Conservation (phyloP, 2,888 invertebrate species). For the Lathronympha strigana region DNA sequence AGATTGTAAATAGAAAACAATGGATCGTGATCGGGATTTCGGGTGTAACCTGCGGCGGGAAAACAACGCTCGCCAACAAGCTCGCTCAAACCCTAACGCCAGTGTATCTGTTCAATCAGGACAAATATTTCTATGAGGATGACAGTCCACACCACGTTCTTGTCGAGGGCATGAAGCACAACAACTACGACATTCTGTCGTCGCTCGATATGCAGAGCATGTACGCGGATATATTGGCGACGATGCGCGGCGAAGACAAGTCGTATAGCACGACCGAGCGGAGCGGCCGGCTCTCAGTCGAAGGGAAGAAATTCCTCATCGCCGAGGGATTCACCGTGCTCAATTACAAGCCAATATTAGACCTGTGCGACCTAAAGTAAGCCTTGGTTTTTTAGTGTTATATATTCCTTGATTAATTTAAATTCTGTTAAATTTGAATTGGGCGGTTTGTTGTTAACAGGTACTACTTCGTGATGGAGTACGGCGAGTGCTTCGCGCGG, state of each 20-base stretch:
- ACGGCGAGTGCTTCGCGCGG: constrained; percentile 87
- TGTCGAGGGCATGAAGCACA: constrained; percentile 87
- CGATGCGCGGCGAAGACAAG: constrained; percentile 57
- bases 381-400: constrained; percentile 35
- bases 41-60: constrained; percentile 93
- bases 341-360: constrained; percentile 86
- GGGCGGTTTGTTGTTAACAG: constrained; percentile 55
- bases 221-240: constrained; percentile 83
- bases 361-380: constrained; percentile 87
- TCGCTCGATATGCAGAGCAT: constrained; percentile 90
- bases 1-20: constrained; percentile 44
- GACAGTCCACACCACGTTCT: constrained; percentile 86
- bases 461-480: constrained; percentile 89
- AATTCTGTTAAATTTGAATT: neutral
- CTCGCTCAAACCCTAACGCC: constrained; percentile 77
- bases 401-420: neutral
- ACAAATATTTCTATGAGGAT: constrained; percentile 88
- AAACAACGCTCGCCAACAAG: constrained; percentile 88
- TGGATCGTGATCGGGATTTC: constrained; percentile 86
- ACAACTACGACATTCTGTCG: constrained; percentile 90
- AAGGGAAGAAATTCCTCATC: constrained; percentile 83
- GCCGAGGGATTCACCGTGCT: constrained; percentile 91
- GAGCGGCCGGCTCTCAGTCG: constrained; percentile 44
- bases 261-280: constrained; percentile 41
- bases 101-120: constrained; percentile 87